Evolutionary conservation across 2,797 vertebrate species (phyloP), one percentile per base, ranked within the genome.

Genomic region (Balearica regulorum): DNA sequence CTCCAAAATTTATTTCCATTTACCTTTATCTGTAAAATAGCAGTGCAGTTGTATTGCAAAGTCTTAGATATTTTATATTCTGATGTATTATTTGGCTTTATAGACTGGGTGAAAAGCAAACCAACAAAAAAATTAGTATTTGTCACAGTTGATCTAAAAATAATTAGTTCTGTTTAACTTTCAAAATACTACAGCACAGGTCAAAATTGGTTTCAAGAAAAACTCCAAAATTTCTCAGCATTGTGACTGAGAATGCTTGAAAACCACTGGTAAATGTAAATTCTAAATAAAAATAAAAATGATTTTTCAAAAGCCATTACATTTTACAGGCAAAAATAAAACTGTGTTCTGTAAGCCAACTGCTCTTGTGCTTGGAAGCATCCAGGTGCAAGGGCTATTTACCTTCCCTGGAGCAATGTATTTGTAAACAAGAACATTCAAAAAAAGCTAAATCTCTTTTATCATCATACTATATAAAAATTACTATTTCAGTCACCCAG

Each of bases 241-340:
- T 1, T 71, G 44, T 77, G 44, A 85, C 61, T 61, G 33, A 49
- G 35, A 87, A 91, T 35, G 20, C 24, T 64, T 77, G 26, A 83
- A 94, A 89, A 68, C 5, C 33, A 78, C 19, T n/a, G 6, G 29
- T 33, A 92, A 86, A 89, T 55, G 51, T 73, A 39, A 61, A 61
- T 60, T 73, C 55, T 53, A 84, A 90, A 25, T 49, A 66, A 29
- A 64, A 83, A 69, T 43, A 21, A 65, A 73, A 68, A 26, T 3
- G 33, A 5, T 49, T 77, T 92, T 90, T 80, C 53, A 70, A 80
- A 79, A 82, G 39, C 9, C 41, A 70, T 93, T 82, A 79, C 13
- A 83, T 89, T 90, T 78, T 86, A 76, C 22, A 86, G 60, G 62
- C 69, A 92, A 93, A 89, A 92, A 64, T 65, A 86, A 81, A 94